Conservation (phyloP, 2,888 invertebrate species). For the Andrena praecox region DNA sequence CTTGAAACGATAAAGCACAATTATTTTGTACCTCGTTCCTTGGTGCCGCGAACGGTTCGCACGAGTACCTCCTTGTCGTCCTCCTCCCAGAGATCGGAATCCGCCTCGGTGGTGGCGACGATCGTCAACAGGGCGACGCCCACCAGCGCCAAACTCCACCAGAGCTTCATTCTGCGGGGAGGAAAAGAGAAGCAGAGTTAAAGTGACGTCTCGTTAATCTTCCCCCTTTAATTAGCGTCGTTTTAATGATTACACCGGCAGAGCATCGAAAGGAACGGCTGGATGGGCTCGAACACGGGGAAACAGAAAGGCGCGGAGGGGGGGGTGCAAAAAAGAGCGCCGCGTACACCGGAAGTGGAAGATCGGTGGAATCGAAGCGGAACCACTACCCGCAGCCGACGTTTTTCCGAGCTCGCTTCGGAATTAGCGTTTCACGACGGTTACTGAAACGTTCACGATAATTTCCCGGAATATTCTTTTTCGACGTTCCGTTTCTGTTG, state of each 20-base stretch:
- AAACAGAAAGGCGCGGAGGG: not conserved
- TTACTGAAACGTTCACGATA: not conserved
- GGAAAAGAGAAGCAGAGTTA: slow-evolving; percentile 5
- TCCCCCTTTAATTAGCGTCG: slow-evolving; percentile 49
- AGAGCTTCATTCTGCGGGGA: slow-evolving; percentile 81
- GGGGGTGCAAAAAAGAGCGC: not conserved
- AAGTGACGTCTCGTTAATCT: slow-evolving; percentile 49
- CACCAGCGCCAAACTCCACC: slow-evolving; percentile 82
- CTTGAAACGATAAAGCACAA: slow-evolving; percentile 17
- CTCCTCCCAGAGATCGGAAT: slow-evolving; percentile 90
- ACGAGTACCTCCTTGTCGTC: slow-evolving; percentile 93
- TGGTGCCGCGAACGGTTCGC: slow-evolving; percentile 92
- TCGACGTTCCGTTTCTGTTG: not conserved
- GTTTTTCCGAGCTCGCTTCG: not conserved
- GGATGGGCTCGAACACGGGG: slow-evolving; percentile 1
- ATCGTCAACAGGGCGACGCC: slow-evolving; percentile 86
- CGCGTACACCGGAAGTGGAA: not conserved
- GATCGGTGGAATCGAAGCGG: not conserved
- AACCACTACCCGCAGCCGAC: not conserved
- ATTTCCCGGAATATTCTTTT: not conserved
- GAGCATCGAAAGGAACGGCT: slow-evolving; percentile 8
- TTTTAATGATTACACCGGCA: slow-evolving; percentile 48
- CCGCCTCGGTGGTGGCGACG: slow-evolving; percentile 86
- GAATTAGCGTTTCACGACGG: slow-evolving; percentile 1
- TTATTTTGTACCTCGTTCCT: slow-evolving; percentile 87